These are phyloP conservation scores for Bucorvus abyssinicus DNA, from an alignment of 2,797 vertebrate genomes.

Conservation along the genomic window DNA sequence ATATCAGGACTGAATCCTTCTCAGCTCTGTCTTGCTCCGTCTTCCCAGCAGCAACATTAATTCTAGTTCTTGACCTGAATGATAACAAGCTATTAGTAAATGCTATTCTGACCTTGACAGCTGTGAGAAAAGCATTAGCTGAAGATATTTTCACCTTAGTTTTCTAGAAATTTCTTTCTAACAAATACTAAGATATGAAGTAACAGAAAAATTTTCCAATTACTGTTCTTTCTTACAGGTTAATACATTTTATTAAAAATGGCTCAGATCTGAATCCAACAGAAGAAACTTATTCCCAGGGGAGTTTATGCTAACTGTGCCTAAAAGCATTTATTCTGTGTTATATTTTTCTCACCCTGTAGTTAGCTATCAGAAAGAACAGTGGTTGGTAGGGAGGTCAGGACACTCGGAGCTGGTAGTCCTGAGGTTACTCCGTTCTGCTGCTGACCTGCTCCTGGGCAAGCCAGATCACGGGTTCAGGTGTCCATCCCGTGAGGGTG, in stretches of 20 bases:
- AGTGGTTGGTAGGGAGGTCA: not conserved
- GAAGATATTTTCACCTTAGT: constrained; percentile 34
- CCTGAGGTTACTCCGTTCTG: not conserved
- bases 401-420: not conserved
- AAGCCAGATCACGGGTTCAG: not conserved
- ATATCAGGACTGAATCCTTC: not conserved
- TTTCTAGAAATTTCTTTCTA: constrained; percentile 24
- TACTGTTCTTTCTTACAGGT: constrained; percentile 30
- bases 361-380: not conserved
- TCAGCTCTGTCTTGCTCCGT: not conserved
- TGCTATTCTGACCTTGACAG: not conserved
- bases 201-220: constrained; percentile 29
- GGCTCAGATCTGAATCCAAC: constrained; percentile 25
- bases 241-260: constrained; percentile 47
- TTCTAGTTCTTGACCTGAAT: constrained; percentile 42
- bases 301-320: not conserved
- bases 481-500: not conserved
- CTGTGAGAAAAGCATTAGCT: not conserved
- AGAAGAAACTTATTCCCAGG: constrained; percentile 21
- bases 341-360: not conserved
- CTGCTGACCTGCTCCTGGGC: not conserved
- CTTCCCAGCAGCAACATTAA: constrained; percentile 29
- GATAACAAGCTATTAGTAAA: constrained; percentile 45
- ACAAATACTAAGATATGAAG: not conserved
- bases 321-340: not conserved